phyloP scores from a whole-genome alignment of 2,113 vertebrate genomes.

The Cricetomys ansorgei region DNA sequence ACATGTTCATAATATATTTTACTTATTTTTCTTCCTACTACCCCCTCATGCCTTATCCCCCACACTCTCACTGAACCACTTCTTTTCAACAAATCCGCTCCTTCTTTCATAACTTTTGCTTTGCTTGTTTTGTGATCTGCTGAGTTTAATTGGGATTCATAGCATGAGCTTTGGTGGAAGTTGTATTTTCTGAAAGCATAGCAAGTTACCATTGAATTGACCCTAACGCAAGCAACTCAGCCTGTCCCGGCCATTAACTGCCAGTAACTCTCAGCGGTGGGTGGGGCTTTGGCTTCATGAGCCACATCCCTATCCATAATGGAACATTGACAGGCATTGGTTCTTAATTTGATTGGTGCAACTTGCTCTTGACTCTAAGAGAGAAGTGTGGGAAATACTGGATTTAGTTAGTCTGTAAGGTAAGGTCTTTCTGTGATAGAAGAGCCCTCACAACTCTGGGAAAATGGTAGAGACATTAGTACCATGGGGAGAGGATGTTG shows the following conservation, averaged over 20 bases:
- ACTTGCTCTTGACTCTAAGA: neutral
- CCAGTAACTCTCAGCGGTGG: too few relatives aligned
- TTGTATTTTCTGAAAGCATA: neutral
- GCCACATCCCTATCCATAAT: neutral
- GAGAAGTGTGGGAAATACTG: neutral
- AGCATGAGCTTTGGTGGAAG: neutral
- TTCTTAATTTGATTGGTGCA: constrained; percentile 4
- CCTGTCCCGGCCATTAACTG: neutral
- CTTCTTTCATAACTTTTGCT: neutral
- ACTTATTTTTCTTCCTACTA: neutral
- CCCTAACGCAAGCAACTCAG: neutral
- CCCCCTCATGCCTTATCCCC: neutral
- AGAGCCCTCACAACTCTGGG: neutral
- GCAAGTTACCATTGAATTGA: too few relatives aligned
- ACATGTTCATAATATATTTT: neutral
- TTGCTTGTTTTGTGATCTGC: neutral
- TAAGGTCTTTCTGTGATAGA: neutral
- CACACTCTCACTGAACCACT: too few relatives aligned
- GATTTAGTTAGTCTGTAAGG: neutral
- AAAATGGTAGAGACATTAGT: neutral
- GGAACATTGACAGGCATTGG: neutral
- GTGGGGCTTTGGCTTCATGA: too few relatives aligned
- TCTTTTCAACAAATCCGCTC: neutral
- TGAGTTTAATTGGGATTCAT: too few relatives aligned
- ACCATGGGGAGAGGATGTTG: neutral